These are phyloP conservation scores for Natrix natrix DNA, from an alignment of 2,797 vertebrate species.

Conservation along the genomic window DNA sequence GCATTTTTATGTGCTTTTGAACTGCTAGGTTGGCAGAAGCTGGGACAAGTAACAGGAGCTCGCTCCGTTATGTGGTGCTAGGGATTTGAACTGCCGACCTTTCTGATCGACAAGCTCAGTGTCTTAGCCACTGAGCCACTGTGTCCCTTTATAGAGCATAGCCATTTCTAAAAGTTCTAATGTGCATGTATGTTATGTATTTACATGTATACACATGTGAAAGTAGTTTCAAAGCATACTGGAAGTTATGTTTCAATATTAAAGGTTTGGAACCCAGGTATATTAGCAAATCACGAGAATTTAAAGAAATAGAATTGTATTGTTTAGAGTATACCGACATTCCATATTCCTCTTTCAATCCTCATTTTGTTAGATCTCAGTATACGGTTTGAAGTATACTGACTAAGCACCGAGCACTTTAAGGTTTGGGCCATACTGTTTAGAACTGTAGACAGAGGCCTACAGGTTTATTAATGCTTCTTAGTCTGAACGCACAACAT, in stretches of 20 bases:
- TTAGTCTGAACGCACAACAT: conserved; percentile 71
- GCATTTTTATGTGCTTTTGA: too few relatives aligned
- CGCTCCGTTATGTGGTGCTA: too few relatives aligned
- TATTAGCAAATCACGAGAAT: neutral
- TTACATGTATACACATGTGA: neutral
- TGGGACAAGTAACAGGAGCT: too few relatives aligned
- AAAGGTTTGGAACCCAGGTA: neutral
- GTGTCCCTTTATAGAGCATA: neutral
- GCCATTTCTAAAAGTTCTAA: neutral
- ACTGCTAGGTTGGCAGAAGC: too few relatives aligned
- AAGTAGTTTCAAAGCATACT: neutral
- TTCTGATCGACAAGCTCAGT: too few relatives aligned
- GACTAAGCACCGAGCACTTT: conserved; percentile 63
- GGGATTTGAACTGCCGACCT: too few relatives aligned
- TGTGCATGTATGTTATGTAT: neutral
- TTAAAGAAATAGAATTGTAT: neutral
- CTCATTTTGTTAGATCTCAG: conserved; percentile 57
- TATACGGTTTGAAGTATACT: conserved; percentile 60
- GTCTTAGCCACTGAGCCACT: too few relatives aligned
- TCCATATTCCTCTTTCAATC: conserved; percentile 44
- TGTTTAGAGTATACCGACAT: neutral
- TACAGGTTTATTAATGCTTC: conserved; percentile 71
- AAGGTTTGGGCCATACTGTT: conserved; percentile 68
- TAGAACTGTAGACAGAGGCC: conserved; percentile 61
- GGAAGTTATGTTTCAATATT: neutral